Percentiles rank a stretch among this genome's conserved stretches.
Conservation (phyloP, 2,113 vertebrate species). For the Probosciger aterrimus region DNA sequence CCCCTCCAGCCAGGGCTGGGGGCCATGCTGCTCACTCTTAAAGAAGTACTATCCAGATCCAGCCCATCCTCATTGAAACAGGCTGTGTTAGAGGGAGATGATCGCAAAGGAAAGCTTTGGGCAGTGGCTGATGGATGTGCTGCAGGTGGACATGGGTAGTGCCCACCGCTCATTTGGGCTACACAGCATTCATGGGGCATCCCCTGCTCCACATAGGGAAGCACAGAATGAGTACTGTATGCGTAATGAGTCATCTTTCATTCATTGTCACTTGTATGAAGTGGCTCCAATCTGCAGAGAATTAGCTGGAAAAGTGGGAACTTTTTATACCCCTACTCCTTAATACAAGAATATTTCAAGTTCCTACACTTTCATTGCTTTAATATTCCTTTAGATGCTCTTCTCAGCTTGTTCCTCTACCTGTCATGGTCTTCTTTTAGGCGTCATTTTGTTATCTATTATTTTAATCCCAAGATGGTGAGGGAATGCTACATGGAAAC, state of each 20-base stretch:
- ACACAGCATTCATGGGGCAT: neutral
- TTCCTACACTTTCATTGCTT: neutral
- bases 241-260: neutral
- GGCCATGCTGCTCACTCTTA: neutral
- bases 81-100: neutral
- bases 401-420: neutral
- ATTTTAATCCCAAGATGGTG: conserved; percentile 28
- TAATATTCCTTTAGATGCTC: neutral
- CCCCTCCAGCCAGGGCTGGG: neutral
- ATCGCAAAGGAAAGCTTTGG: neutral
- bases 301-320: neutral
- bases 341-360: neutral
- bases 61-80: neutral
- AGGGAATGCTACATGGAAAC: neutral
- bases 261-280: neutral
- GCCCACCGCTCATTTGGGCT: neutral
- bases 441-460: neutral
- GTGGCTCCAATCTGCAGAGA: neutral
- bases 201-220: accelerated
- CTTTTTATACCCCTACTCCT: neutral
- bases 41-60: accelerated
- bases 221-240: neutral
- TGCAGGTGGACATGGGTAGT: neutral
- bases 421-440: neutral
- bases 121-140: neutral